Conservation (phyloP, 2,113 vertebrate species). For the Proteles cristata region DNA sequence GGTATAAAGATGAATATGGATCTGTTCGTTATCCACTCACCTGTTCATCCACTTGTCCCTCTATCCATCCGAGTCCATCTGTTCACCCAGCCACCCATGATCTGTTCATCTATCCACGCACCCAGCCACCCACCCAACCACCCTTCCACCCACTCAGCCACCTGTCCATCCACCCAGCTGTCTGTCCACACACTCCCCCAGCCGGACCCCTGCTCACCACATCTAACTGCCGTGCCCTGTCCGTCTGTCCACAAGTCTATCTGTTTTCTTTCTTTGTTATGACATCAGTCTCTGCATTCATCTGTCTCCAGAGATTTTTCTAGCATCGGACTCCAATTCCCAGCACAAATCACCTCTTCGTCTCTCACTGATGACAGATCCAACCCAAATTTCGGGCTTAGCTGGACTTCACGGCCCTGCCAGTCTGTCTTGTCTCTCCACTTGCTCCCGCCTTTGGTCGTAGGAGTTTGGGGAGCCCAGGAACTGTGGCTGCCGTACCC, state of each 20-base stretch:
- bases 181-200: too few species aligned
- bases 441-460: neutral
- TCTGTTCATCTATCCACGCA: too few species aligned
- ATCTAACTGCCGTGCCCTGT: neutral
- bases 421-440: neutral
- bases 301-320: neutral
- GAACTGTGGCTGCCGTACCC: neutral
- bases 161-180: neutral
- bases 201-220: too few species aligned
- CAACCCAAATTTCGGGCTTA: neutral
- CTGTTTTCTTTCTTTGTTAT: neutral
- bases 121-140: rapidly evolving
- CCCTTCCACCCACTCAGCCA: rapidly evolving
- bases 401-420: neutral
- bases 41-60: rapidly evolving
- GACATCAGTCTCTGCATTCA: neutral
- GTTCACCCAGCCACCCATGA: neutral
- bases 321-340: neutral
- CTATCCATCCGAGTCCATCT: too few species aligned
- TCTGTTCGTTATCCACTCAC: neutral
- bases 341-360: neutral
- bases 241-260: neutral
- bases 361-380: neutral
- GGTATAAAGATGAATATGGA: neutral
- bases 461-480: neutral